Evolutionary conservation across 2,113 vertebrate species (phyloP).

Genomic region (Halcyon senegalensis): DNA sequence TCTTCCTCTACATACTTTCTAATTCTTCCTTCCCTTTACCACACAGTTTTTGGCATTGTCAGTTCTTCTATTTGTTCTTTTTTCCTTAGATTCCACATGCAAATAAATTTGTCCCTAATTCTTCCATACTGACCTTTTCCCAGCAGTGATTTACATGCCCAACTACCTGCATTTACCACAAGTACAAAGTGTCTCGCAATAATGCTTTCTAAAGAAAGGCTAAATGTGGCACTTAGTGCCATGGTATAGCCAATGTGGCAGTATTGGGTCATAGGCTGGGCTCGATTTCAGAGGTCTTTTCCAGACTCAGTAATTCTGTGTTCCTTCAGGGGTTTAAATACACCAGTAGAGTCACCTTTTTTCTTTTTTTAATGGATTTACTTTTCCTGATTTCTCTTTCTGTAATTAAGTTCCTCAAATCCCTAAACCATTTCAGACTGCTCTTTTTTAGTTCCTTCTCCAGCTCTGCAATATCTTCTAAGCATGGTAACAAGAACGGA

Average conservation of each 20-base stretch:
- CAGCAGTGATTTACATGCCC: background rate
- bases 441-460: background rate
- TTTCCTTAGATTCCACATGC: background rate
- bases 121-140: background rate
- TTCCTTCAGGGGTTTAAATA: background rate
- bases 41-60: background rate
- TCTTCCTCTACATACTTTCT: background rate
- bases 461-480: background rate
- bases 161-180: background rate
- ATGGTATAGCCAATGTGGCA: too few species aligned
- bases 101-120: background rate
- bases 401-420: background rate
- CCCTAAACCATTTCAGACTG: background rate
- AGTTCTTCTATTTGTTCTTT: background rate
- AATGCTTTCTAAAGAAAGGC: background rate
- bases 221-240: too few species aligned
- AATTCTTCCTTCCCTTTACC: background rate
- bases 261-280: too few species aligned
- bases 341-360: background rate
- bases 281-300: too few species aligned
- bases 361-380: background rate
- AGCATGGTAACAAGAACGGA: background rate
- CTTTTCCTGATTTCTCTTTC: background rate
- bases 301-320: too few species aligned
- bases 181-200: background rate